Percentiles rank a stretch among this genome's conserved stretches.
phyloP scores from a whole-genome alignment of 2,888 invertebrate genomes.

The Ectemnius cavifrons region DNA sequence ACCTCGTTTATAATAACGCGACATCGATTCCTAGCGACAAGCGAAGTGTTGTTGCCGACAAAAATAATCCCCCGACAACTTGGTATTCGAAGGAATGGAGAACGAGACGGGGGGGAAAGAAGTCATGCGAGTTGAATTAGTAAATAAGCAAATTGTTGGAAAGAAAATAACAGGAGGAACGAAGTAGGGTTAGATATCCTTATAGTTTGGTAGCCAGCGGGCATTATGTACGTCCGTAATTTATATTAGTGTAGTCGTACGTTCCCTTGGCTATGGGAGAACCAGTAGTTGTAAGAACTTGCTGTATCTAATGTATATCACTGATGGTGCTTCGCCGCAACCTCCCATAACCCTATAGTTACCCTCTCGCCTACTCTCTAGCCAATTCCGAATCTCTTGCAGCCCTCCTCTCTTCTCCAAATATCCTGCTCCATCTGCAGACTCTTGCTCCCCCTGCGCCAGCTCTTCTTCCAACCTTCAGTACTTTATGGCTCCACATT shows the following conservation, averaged over 20 bases:
- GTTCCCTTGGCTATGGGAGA: conserved; percentile 47
- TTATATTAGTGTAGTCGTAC: conserved; percentile 60
- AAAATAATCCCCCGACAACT: too few relatives aligned
- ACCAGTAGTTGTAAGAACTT: conserved; percentile 65
- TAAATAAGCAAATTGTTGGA: neutral
- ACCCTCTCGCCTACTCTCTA: conserved; percentile 32
- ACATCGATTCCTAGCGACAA: too few relatives aligned
- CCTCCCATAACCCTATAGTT: conserved; percentile 57
- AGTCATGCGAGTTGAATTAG: too few relatives aligned
- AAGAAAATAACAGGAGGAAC: conserved; percentile 13
- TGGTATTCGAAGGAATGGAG: too few relatives aligned
- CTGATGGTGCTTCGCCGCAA: conserved; percentile 64
- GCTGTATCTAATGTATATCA: conserved; percentile 69
- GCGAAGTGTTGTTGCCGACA: too few relatives aligned
- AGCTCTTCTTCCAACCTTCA: conserved; percentile 27
- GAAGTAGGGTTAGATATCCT: conserved; percentile 23
- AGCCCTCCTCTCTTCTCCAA: neutral
- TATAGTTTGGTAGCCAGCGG: conserved; percentile 37
- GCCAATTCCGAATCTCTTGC: neutral
- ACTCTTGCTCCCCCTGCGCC: conserved; percentile 7
- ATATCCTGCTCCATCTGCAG: neutral
- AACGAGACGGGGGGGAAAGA: too few relatives aligned
- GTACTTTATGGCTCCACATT: conserved; percentile 58
- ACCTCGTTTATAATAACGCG: too few relatives aligned
- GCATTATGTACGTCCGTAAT: conserved; percentile 63